These are phyloP conservation scores for Epinephelus cyanopodus DNA, from an alignment of 2,113 vertebrate species.

Conservation along the genomic window DNA sequence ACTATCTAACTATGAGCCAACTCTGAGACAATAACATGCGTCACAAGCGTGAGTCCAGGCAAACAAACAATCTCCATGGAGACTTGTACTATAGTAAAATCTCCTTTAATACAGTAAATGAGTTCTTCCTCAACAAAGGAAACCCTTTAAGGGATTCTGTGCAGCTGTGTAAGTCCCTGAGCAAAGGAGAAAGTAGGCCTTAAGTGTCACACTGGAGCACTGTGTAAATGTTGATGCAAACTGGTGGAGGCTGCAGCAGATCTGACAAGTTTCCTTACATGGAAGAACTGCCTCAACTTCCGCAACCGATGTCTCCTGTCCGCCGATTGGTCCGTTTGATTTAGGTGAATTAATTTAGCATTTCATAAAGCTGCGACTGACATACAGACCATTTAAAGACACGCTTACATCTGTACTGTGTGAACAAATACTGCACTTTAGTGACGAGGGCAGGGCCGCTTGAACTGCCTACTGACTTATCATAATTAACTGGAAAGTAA, in stretches of 20 bases:
- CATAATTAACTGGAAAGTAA: not conserved
- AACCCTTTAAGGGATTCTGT: no score
- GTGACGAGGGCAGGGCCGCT: not conserved
- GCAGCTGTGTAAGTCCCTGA: no score
- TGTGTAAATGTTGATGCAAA: not conserved
- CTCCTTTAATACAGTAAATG: no score
- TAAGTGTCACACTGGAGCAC: no score
- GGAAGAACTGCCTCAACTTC: slow-evolving; percentile 42
- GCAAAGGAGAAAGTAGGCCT: no score
- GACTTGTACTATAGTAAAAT: no score
- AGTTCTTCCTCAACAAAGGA: no score
- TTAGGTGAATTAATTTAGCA: no score
- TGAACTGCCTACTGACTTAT: not conserved
- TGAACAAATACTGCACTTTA: not conserved
- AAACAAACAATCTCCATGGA: no score
- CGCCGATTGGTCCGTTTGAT: not conserved
- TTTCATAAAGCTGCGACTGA: not conserved
- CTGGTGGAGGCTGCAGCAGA: not conserved
- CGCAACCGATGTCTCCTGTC: not conserved
- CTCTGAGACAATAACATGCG: no score
- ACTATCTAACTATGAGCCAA: no score
- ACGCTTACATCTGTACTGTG: not conserved
- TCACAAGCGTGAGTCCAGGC: no score
- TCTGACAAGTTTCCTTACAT: slow-evolving; percentile 41
- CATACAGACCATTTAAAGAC: not conserved